Evolutionary conservation across 2,113 vertebrate species (phyloP).

Genomic region (Heterotis niloticus): DNA sequence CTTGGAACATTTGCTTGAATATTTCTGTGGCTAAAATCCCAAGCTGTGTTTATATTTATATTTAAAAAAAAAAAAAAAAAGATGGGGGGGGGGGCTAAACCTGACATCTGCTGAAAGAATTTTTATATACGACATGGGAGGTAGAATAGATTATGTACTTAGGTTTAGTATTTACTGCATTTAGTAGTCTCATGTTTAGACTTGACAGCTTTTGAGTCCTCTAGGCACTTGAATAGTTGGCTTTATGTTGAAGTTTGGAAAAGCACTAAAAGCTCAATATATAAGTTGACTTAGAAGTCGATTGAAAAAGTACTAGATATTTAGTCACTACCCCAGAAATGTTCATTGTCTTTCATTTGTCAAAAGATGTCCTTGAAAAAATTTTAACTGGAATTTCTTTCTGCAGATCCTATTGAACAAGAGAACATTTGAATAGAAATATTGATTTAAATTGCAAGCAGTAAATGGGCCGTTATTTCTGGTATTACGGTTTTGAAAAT

Average conservation of each 20-base stretch:
- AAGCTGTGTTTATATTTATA: too few relatives aligned
- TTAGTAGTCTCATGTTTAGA: background rate
- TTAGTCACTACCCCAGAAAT: conserved; percentile 3
- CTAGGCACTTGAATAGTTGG: too few relatives aligned
- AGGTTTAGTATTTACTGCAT: conserved; percentile 6
- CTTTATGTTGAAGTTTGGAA: background rate
- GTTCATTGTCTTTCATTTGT: conserved; percentile 7
- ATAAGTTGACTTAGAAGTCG: background rate
- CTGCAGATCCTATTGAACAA: conserved; percentile 16
- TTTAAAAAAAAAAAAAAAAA: too few relatives aligned
- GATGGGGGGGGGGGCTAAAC: too few relatives aligned
- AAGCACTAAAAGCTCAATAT: background rate
- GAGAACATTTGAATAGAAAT: background rate
- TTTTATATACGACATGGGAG: conserved; percentile 46
- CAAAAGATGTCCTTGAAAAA: background rate
- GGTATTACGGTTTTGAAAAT: too few relatives aligned
- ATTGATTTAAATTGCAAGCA: conserved; percentile 7
- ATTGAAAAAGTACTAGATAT: background rate
- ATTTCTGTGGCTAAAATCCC: conserved; percentile 57
- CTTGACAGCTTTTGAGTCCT: background rate
- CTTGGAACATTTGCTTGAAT: conserved; percentile 47
- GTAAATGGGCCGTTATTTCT: conserved; percentile 19
- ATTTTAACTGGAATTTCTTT: conserved; percentile 9
- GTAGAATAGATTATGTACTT: conserved; percentile 47
- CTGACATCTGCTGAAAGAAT: conserved; percentile 50